These are phyloP conservation scores for Apamea epomidion DNA, from an alignment of 2,888 invertebrate genomes.

Conservation along the genomic window DNA sequence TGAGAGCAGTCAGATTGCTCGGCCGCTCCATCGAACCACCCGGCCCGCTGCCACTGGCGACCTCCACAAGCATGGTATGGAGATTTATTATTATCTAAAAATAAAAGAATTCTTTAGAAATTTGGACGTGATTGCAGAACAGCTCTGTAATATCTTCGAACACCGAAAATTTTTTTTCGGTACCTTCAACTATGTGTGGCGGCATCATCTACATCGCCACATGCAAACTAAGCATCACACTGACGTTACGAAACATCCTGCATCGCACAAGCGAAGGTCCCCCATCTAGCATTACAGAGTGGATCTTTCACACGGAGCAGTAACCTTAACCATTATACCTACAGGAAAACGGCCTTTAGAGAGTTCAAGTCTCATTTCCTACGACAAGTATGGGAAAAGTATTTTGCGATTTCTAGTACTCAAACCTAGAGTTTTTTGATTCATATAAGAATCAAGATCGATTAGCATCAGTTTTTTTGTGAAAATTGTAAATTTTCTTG, in stretches of 20 bases:
- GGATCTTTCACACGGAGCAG: not conserved
- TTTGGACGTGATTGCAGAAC: not conserved
- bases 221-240: not conserved
- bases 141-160: not conserved
- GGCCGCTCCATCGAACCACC: conserved; percentile 87
- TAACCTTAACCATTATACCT: not conserved
- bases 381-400: not conserved
- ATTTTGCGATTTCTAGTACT: not conserved
- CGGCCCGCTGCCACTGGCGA: conserved; percentile 92
- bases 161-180: not conserved
- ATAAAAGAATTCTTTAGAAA: conserved; percentile 50
- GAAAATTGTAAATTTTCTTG: not conserved
- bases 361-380: not conserved
- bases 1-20: conserved; percentile 95
- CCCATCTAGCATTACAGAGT: not conserved
- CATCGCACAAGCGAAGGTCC: not conserved
- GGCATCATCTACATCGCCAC: not conserved
- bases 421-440: not conserved
- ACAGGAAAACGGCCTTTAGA: not conserved
- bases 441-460: not conserved
- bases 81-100: conserved; percentile 93
- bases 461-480: not conserved
- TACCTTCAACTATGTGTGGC: not conserved
- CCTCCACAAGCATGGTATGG: conserved; percentile 95
- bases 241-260: not conserved